Evolutionary conservation across 1,140 invertebrate genomes (phyloP).

Genomic region (Pectinophora gossypiella): DNA sequence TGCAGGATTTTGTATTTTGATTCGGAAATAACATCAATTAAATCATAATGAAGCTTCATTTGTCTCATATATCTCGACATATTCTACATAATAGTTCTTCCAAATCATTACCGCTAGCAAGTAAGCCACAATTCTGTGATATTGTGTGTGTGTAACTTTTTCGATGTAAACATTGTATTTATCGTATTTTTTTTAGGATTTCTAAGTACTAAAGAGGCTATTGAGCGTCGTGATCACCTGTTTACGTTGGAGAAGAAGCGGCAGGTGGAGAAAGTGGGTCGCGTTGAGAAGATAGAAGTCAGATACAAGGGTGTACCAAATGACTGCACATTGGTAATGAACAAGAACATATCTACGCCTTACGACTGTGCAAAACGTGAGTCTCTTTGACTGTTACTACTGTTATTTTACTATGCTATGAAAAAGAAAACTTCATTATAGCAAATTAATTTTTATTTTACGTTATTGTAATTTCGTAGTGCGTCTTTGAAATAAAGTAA

Average conservation of each 20-base stretch:
- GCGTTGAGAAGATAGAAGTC: constrained; percentile 95
- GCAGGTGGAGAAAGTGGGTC: constrained; percentile 82
- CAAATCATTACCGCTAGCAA: constrained; percentile 10
- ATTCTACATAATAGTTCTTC: constrained; percentile 13
- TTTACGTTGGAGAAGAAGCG: constrained; percentile 88
- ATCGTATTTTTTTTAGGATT: constrained; percentile 45
- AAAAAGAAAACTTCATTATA: too few species aligned
- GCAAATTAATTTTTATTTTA: too few species aligned
- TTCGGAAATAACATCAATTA: constrained; percentile 10
- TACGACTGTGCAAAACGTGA: constrained; percentile 93
- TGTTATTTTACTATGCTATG: too few species aligned
- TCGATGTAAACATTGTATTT: background rate
- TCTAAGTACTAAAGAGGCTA: constrained; percentile 56
- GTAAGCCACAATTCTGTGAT: constrained; percentile 11
- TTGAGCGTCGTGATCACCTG: constrained; percentile 79
- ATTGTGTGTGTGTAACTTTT: background rate
- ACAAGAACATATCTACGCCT: constrained; percentile 94
- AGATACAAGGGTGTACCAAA: constrained; percentile 84
- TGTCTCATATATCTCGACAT: constrained; percentile 18
- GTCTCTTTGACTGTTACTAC: too few species aligned
- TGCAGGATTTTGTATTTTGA: constrained; percentile 1
- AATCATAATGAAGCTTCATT: constrained; percentile 23
- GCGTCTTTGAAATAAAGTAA: too few species aligned
- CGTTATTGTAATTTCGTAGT: too few species aligned
- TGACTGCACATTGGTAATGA: constrained; percentile 89